phyloP scores from a whole-genome alignment of 2,113 vertebrate species.

The Nerophis lumbriciformis region DNA sequence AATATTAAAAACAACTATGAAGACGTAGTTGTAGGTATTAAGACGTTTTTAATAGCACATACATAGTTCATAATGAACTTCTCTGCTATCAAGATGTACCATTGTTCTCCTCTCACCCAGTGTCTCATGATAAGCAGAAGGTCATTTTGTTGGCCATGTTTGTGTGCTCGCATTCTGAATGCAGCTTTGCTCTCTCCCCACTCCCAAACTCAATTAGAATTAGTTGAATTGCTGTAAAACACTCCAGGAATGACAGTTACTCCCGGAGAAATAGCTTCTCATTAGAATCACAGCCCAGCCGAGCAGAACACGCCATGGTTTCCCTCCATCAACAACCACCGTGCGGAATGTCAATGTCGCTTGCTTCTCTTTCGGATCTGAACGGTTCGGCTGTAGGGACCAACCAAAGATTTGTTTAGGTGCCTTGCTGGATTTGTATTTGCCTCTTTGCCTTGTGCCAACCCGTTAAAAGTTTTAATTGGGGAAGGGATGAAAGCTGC shows the following conservation, averaged over 20 bases:
- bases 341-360: constrained; percentile 53
- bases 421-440: constrained; percentile 74
- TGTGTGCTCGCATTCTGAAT: constrained; percentile 21
- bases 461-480: constrained; percentile 74
- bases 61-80: too few species aligned
- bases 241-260: constrained; percentile 51
- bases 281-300: constrained; percentile 50
- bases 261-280: constrained; percentile 50
- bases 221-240: constrained; percentile 52
- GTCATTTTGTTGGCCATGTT: constrained; percentile 13
- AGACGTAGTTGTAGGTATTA: too few species aligned
- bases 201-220: constrained; percentile 34
- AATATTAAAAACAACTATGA: too few species aligned
- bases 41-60: too few species aligned
- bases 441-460: constrained; percentile 60
- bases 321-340: constrained; percentile 35
- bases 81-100: background rate
- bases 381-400: constrained; percentile 34
- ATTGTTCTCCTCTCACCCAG: constrained; percentile 13
- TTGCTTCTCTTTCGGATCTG: constrained; percentile 50
- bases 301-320: constrained; percentile 43
- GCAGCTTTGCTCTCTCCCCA: constrained; percentile 18
- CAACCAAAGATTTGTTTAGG: constrained; percentile 60
- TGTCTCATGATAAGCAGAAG: constrained; percentile 3
- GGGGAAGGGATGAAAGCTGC: constrained; percentile 36